Evolutionary conservation across 1,140 invertebrate species (phyloP).

Genomic region (Rhopalosiphum maidis): DNA sequence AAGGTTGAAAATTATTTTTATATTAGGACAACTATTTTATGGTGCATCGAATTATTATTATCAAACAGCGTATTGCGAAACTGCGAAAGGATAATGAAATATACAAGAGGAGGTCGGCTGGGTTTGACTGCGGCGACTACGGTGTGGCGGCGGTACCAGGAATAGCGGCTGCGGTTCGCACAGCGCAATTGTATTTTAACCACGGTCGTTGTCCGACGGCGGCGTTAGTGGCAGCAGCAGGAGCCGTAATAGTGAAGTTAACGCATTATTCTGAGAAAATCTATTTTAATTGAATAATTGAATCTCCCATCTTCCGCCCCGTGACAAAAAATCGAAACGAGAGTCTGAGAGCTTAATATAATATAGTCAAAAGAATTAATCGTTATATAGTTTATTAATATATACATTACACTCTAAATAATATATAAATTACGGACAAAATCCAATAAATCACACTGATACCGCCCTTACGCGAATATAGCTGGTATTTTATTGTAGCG

Average conservation of each 20-base stretch:
- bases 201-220: conserved; percentile 16
- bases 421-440: background rate
- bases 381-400: background rate
- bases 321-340: background rate
- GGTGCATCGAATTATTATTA: background rate
- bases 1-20: background rate
- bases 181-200: background rate
- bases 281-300: conserved; percentile 9
- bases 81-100: conserved; percentile 6
- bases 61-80: background rate
- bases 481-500: too few species aligned
- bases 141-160: background rate
- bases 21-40: background rate
- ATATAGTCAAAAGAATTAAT: background rate
- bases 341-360: background rate
- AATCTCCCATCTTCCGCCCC: background rate
- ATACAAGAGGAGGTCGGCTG: background rate
- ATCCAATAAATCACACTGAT: too few species aligned
- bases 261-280: background rate
- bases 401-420: background rate
- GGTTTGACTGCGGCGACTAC: background rate
- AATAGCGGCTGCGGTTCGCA: background rate
- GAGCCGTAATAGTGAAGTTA: background rate
- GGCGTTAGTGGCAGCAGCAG: background rate
- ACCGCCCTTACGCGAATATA: too few species aligned